phyloP scores from a whole-genome alignment of 2,888 invertebrate genomes.

The Ochropleura plecta region DNA sequence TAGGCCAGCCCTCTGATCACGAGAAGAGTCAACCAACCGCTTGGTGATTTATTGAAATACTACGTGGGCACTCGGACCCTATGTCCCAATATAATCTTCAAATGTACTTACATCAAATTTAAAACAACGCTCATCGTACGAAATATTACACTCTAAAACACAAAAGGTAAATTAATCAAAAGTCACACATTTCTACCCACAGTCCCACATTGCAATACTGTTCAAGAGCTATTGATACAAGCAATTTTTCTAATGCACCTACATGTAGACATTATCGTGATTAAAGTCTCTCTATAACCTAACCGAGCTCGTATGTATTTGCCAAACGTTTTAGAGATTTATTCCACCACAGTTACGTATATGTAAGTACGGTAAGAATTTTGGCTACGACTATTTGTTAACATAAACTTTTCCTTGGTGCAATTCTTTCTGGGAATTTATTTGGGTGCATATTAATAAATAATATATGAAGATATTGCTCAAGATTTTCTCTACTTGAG shows the following conservation, averaged over 20 bases:
- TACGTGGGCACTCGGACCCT: too few relatives aligned
- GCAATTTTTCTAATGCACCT: slow-evolving; percentile 80
- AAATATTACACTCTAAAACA: not conserved
- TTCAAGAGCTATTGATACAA: slow-evolving; percentile 72
- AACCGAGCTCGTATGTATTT: slow-evolving; percentile 67
- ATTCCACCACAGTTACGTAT: slow-evolving; percentile 57
- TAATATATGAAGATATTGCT: slow-evolving; percentile 28
- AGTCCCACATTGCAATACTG: slow-evolving; percentile 53
- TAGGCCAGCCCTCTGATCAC: too few relatives aligned
- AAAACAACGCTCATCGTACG: not conserved
- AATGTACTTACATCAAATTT: too few relatives aligned
- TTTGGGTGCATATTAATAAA: slow-evolving; percentile 45
- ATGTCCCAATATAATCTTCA: too few relatives aligned
- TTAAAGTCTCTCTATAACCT: slow-evolving; percentile 71
- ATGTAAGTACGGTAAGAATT: slow-evolving; percentile 56
- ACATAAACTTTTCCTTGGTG: slow-evolving; percentile 40
- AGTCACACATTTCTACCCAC: slow-evolving; percentile 31
- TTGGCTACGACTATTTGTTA: slow-evolving; percentile 58
- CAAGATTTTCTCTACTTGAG: slow-evolving; percentile 1
- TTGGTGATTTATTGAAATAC: too few relatives aligned
- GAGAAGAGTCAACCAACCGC: too few relatives aligned
- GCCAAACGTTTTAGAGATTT: slow-evolving; percentile 70
- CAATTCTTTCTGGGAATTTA: slow-evolving; percentile 53
- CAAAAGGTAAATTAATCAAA: slow-evolving; percentile 30
- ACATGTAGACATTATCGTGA: slow-evolving; percentile 76